Base-by-base conservation (phyloP, 1,140 invertebrate genomes). In the Cyclargus thomasi region DNA sequence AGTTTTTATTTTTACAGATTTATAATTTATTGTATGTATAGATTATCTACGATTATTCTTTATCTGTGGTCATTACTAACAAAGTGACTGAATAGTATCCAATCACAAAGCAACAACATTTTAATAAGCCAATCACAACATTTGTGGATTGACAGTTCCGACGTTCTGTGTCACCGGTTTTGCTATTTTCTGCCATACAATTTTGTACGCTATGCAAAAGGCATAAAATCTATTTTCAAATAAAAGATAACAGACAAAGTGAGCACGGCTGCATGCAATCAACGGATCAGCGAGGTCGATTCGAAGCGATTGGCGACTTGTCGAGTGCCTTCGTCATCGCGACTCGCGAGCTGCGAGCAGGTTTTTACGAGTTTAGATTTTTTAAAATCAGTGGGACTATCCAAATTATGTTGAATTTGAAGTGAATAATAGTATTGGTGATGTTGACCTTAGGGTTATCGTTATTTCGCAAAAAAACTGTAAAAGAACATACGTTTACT, bases 351-450 rank as follows among this genome's bases (percentile, higher is more conserved):
- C 8, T 8, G 29, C 29, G 29, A 47, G 39, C 17, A 59, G 39
- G 39, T 11, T 59, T 79, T 71, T 76, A 74, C 74, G 74, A 69
- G 74, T 75, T 74, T 73, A 64, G 68, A 69, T 64, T 65, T 64
- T n/a, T 75, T 80, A 39, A 14, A 47, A 74, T 71, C 70, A 73
- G 78, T 81, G 75, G 72, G 69, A 78, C 78, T 75, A 59, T 80
- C 39, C 69, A 76, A 82, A 81, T 82, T 84, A 89, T 83, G 80
- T 85, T 87, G 72, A 81, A 80, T 81, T 82, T 79, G 67, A 77
- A 85, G 82, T 90, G 80, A 87, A 81, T 67, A 81, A 83, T 81
- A 85, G 62, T 82, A 77, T 88, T 86, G 87, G 87, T 90, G 87
- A 90, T 90, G 87, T 90, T 87, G 85, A 80, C 79, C 78, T 82